Evolutionary conservation across 2,888 invertebrate genomes (phyloP).

Genomic region (Netelia fuscicornis): DNA sequence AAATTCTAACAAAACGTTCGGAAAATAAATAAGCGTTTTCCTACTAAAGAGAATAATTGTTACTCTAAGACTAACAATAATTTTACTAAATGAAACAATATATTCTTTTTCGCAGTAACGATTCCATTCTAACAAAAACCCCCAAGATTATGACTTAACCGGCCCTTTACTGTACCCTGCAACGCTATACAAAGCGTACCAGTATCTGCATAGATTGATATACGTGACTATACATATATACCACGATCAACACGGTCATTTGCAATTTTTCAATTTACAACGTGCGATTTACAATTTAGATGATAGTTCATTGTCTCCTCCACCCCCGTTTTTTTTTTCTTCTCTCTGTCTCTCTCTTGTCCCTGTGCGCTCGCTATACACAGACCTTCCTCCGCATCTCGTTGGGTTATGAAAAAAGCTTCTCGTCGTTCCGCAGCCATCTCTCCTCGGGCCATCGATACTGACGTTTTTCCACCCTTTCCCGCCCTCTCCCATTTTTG

Average conservation of each 20-base stretch:
- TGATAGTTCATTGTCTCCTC: conserved; percentile 78
- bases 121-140: neutral
- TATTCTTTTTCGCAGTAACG: too few relatives aligned
- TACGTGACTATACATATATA: conserved; percentile 9
- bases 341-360: conserved; percentile 30
- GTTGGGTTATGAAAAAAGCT: conserved; percentile 77
- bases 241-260: conserved; percentile 68
- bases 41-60: too few relatives aligned
- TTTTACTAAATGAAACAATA: too few relatives aligned
- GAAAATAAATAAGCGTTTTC: too few relatives aligned
- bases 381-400: conserved; percentile 40
- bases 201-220: conserved; percentile 15
- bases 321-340: conserved; percentile 69
- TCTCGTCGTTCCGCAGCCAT: conserved; percentile 1
- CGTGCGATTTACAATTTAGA: conserved; percentile 82
- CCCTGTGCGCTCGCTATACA: neutral
- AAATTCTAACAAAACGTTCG: too few relatives aligned
- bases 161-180: neutral
- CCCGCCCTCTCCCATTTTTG: conserved; percentile 7
- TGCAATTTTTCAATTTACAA: conserved; percentile 78
- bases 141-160: neutral
- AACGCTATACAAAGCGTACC: neutral
- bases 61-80: too few relatives aligned
- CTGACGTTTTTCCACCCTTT: conserved; percentile 38
- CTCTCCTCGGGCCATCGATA: conserved; percentile 43